Base-by-base conservation (phyloP, 2,113 vertebrate species). In the Orthochromis malagaraziensis region DNA sequence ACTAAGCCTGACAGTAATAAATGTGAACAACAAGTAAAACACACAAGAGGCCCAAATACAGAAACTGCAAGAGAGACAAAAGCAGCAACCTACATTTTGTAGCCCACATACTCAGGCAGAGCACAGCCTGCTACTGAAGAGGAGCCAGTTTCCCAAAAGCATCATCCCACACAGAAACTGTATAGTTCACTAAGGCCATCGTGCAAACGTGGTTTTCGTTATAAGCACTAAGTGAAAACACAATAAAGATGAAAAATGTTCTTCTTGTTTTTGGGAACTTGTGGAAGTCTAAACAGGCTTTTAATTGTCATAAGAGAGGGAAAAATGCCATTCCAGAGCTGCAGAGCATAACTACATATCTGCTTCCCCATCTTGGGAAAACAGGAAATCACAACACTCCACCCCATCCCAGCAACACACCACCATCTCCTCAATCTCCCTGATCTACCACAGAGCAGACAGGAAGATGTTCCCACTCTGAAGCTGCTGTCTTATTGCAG, bases 341-440 rank as follows among this genome's bases (percentile, higher is more conserved):
- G 87, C 91, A 80, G 80, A 91, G 84, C 88, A 63, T 84, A 79
- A 84, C 91, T 11, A 10, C 75, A 14, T 89, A 95, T 95, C 92
- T 88, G 89, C 84, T 93, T 89, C 79, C 88, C 55, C 70, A 95
- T 94, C 93, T 87, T 75, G 29, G 79, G 42, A 92, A 93, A 92
- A 95, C 95, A 95, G 94, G 95, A 96, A 95, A 89, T 87, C 85
- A 85, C 29, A 92, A 91, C 90, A 81, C 93, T 85, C 88, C 93
- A 87, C 95, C 93, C 94, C 79, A 82, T 82, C 87, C 84, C 90
- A 80, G 81, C 29, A 29, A 33, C 86, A 93, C 88, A 92, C 84
- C 89, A 92, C 84, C 84, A 65, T 84, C 81, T 79, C 77, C 85
- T 73, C 85, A 79, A 79, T 83, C 81, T 68, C 60, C 33, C 79